phyloP scores from a whole-genome alignment of 1,140 invertebrate species.

The Phenacoccus solenopsis region DNA sequence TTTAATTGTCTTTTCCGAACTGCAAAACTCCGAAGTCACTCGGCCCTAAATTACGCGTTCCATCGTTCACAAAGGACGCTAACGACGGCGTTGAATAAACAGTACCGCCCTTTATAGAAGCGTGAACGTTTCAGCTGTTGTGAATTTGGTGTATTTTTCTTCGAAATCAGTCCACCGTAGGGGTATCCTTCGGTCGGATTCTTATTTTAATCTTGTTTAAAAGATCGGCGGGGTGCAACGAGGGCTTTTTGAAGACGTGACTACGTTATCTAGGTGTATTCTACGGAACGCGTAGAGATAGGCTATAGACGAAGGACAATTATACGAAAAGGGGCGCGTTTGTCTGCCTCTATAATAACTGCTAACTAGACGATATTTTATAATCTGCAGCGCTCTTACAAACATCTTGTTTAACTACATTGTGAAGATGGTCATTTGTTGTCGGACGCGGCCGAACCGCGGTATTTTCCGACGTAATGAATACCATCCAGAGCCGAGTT shows the following conservation, averaged over 20 bases:
- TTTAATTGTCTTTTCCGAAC: neutral
- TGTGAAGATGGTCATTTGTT: neutral
- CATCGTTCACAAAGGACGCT: neutral
- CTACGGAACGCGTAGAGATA: no score
- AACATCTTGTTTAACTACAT: constrained; percentile 2
- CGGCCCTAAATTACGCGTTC: neutral
- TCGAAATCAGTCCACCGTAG: neutral
- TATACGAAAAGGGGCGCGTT: constrained; percentile 1
- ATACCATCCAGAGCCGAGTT: neutral
- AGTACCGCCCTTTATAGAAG: neutral
- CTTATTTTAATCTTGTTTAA: neutral
- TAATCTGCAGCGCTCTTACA: neutral
- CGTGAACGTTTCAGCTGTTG: neutral
- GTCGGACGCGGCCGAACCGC: neutral
- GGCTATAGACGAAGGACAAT: no score
- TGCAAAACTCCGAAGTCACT: neutral
- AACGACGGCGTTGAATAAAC: neutral
- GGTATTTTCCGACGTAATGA: neutral
- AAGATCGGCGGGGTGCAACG: neutral
- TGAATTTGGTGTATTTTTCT: neutral
- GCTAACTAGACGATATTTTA: neutral
- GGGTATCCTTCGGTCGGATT: neutral
- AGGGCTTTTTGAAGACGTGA: neutral
- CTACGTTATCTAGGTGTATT: neutral
- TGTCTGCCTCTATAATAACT: neutral